A percentile compares a stretch with the other conserved stretches of the same genome.
phyloP scores from a whole-genome alignment of 2,888 invertebrate genomes.

The Dorcus parallelipipedus region DNA sequence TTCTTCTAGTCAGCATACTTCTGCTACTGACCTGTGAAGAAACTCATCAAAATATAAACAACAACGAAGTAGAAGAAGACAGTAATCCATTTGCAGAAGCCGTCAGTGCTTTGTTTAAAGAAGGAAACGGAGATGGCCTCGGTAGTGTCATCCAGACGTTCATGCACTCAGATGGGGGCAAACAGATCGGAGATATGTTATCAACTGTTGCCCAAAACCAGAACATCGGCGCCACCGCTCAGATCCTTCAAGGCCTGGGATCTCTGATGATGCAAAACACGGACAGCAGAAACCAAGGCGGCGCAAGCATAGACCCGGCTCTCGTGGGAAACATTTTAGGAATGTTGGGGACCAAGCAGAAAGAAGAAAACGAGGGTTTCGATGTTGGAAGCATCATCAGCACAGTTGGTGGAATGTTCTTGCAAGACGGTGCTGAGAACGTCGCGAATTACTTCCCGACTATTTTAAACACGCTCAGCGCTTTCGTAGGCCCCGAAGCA shows the following conservation, averaged over 20 bases:
- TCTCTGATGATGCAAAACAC: slow-evolving; percentile 9
- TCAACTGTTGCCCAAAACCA: slow-evolving; percentile 17
- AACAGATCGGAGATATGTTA: slow-evolving; percentile 51
- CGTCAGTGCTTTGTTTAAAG: slow-evolving; percentile 61
- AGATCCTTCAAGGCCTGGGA: slow-evolving; percentile 51
- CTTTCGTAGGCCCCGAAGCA: slow-evolving; percentile 61
- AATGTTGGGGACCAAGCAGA: slow-evolving; percentile 49
- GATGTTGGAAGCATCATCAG: slow-evolving; percentile 17
- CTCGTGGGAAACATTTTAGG: slow-evolving; percentile 59
- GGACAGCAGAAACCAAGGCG: slow-evolving; percentile 27
- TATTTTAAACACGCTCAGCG: slow-evolving; percentile 62
- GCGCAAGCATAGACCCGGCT: slow-evolving; percentile 54
- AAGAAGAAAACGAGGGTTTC: slow-evolving; percentile 15
- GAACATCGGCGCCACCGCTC: slow-evolving; percentile 47
- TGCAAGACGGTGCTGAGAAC: slow-evolving; percentile 7
- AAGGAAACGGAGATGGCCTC: slow-evolving; percentile 56
- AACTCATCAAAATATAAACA: slow-evolving; percentile 13
- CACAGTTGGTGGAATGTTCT: slow-evolving; percentile 17
- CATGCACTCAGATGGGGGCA: slow-evolving; percentile 65
- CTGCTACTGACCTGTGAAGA: no score
- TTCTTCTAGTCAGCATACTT: no score
- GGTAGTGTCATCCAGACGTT: slow-evolving; percentile 65
- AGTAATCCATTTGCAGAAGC: slow-evolving; percentile 65
- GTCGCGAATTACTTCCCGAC: slow-evolving; percentile 61
- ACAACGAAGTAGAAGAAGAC: slow-evolving; percentile 50